These are phyloP conservation scores for Quadroppia sp. DNA, from an alignment of 2,888 invertebrate species.

Conservation along the genomic window DNA sequence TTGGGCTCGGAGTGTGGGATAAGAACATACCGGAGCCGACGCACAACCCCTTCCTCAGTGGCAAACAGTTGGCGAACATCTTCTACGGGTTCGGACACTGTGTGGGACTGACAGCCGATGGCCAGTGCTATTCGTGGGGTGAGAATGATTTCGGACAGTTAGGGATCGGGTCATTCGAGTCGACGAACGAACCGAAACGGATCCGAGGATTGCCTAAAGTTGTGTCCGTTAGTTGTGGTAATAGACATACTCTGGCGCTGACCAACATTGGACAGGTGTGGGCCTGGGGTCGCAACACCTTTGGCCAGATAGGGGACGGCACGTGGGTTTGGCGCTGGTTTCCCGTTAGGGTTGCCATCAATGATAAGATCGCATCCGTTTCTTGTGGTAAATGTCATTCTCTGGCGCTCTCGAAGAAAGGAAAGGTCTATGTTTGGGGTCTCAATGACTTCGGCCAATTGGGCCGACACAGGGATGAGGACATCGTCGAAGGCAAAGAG, in stretches of 20 bases:
- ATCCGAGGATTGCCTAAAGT: not conserved
- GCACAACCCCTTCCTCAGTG: not conserved
- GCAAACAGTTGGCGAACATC: not conserved
- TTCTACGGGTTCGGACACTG: not conserved
- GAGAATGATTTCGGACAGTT: not conserved
- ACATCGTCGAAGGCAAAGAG: not conserved
- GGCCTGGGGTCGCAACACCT: not conserved
- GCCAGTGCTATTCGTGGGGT: not conserved
- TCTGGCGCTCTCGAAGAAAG: not conserved
- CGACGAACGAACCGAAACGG: not conserved
- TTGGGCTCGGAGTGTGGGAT: not conserved
- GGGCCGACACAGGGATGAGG: not conserved
- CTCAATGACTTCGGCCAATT: not conserved
- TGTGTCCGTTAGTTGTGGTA: not conserved
- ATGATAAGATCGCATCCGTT: not conserved
- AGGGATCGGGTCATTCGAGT: not conserved
- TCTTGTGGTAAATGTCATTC: slow-evolving; percentile 12
- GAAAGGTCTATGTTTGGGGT: slow-evolving; percentile 8
- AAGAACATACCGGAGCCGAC: not conserved
- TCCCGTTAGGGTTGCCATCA: not conserved
- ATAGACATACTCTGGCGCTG: not conserved
- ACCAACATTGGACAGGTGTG: not conserved
- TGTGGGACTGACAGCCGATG: not conserved
- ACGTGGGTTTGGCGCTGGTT: not conserved
- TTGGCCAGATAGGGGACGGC: not conserved